These are phyloP conservation scores for Dendroctonus ponderosae DNA, from an alignment of 1,140 invertebrate species.

Conservation along the genomic window DNA sequence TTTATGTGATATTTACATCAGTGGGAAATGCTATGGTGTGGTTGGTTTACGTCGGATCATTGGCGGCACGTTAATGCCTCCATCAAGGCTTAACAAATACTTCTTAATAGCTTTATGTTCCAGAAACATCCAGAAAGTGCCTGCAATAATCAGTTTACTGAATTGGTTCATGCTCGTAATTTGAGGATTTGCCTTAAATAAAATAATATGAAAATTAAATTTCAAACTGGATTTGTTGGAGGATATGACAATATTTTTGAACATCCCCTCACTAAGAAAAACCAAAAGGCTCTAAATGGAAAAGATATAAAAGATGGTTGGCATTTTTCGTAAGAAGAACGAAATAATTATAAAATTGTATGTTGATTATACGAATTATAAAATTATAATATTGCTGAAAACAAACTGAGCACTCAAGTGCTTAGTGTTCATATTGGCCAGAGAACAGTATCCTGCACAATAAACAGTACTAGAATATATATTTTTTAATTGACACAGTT, in stretches of 20 bases:
- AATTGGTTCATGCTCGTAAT: background rate
- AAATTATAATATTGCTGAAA: too few species aligned
- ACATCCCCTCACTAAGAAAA: too few species aligned
- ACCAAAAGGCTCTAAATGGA: too few species aligned
- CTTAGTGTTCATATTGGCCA: too few species aligned
- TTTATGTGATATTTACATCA: conserved; percentile 33
- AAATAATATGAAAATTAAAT: background rate
- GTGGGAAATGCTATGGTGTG: conserved; percentile 24
- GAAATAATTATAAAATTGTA: too few species aligned
- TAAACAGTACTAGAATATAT: too few species aligned
- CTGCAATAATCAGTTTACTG: background rate
- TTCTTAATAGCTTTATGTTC: background rate
- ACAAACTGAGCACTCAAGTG: too few species aligned
- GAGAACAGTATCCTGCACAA: too few species aligned
- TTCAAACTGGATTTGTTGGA: background rate
- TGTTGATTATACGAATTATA: too few species aligned
- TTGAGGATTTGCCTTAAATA: background rate
- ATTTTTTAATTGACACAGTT: too few species aligned
- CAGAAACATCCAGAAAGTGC: background rate
- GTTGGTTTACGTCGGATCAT: conserved; percentile 16
- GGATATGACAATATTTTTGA: background rate
- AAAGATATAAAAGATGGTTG: too few species aligned
- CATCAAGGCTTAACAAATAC: background rate
- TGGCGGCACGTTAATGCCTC: conserved; percentile 2
- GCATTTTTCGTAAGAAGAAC: too few species aligned